Evolutionary conservation across 2,888 invertebrate species (phyloP).

Genomic region (Pinctada fucata): DNA sequence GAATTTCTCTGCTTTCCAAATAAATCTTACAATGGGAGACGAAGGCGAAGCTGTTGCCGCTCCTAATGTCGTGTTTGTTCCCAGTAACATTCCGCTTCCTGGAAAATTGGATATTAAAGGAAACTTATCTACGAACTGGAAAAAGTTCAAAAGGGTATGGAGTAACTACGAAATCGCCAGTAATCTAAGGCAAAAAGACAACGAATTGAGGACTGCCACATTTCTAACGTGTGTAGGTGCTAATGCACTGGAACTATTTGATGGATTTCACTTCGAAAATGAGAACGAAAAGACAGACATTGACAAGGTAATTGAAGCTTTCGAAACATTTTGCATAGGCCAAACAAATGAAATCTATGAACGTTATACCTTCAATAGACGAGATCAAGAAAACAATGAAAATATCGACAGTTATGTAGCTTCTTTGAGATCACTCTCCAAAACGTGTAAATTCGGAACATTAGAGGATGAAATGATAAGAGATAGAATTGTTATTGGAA

Average conservation of each 20-base stretch:
- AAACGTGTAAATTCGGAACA: too few relatives aligned
- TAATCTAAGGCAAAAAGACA: constrained; percentile 18
- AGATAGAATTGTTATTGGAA: too few relatives aligned
- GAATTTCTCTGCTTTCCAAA: too few relatives aligned
- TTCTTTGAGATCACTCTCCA: background rate
- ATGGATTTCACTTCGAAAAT: constrained; percentile 31
- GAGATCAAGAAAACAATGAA: constrained; percentile 29
- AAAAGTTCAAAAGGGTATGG: constrained; percentile 27
- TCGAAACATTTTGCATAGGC: constrained; percentile 38
- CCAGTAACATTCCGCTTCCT: constrained; percentile 32
- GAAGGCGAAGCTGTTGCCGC: too few relatives aligned
- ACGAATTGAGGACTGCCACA: constrained; percentile 27
- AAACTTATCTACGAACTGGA: constrained; percentile 30
- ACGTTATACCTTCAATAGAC: constrained; percentile 41
- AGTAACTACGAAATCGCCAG: constrained; percentile 30
- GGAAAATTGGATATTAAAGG: constrained; percentile 30
- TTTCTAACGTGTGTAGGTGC: constrained; percentile 36
- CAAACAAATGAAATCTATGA: constrained; percentile 42
- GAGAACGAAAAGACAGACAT: constrained; percentile 33
- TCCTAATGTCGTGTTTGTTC: too few relatives aligned
- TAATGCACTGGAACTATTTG: constrained; percentile 39
- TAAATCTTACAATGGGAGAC: too few relatives aligned
- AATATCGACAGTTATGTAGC: constrained; percentile 6
- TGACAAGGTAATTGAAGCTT: constrained; percentile 33
- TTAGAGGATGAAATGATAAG: too few relatives aligned